Evolutionary conservation across 2,113 vertebrate genomes (phyloP).

Genomic region (Callaeas wilsoni): DNA sequence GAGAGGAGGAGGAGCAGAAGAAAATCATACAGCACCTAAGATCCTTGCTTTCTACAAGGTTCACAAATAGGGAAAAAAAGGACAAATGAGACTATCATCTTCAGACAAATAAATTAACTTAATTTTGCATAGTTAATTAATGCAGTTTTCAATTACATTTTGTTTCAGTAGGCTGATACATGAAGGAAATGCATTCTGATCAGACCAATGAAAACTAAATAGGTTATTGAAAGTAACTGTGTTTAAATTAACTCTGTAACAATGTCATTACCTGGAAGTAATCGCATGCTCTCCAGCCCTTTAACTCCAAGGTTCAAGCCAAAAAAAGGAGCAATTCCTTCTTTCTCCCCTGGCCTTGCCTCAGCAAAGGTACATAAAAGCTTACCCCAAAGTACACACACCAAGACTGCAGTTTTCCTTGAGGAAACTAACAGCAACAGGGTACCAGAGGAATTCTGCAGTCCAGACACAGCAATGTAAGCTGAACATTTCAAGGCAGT

Average conservation of each 20-base stretch:
- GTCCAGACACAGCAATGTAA: neutral
- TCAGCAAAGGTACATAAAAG: neutral
- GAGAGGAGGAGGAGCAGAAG: fast-evolving
- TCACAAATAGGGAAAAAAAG: neutral
- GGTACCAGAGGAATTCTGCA: neutral
- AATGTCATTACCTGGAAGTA: neutral
- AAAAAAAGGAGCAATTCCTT: neutral
- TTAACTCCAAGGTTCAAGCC: neutral
- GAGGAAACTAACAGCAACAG: neutral
- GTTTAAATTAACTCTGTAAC: neutral
- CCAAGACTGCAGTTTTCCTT: neutral
- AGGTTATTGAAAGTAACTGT: neutral
- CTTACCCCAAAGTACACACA: neutral
- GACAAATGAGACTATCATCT: neutral
- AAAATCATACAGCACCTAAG: neutral
- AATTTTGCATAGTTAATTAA: neutral
- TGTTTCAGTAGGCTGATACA: neutral
- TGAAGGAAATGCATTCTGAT: neutral
- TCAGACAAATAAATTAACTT: neutral
- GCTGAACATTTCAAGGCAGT: neutral
- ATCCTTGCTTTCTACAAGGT: neutral
- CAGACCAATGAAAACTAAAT: neutral
- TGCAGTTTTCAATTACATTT: neutral
- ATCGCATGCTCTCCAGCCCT: neutral
- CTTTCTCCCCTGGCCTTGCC: neutral